These are phyloP conservation scores for Branchipolynoe longqiensis DNA, from an alignment of 2,888 invertebrate species.

Conservation along the genomic window DNA sequence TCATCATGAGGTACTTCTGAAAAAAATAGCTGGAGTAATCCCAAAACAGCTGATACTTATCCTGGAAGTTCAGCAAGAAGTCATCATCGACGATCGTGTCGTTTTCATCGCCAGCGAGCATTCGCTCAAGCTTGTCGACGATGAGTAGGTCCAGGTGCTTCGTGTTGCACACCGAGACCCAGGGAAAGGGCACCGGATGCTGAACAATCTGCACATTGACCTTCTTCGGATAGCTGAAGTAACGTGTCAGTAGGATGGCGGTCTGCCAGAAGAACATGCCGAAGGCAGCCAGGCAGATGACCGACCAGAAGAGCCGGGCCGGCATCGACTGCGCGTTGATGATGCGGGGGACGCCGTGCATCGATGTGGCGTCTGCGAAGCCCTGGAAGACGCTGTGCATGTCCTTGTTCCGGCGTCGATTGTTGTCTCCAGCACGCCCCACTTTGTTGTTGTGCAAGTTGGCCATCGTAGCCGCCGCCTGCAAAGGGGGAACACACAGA, in stretches of 20 bases:
- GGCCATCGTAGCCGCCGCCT: constrained; percentile 31
- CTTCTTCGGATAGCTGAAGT: constrained; percentile 69
- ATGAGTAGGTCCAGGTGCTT: constrained; percentile 66
- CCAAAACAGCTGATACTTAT: constrained; percentile 55
- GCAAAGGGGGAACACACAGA: neutral
- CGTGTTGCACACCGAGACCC: constrained; percentile 69
- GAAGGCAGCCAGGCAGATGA: constrained; percentile 68
- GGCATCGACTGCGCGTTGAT: constrained; percentile 67
- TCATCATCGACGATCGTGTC: neutral
- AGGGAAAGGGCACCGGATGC: constrained; percentile 68
- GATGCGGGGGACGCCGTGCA: constrained; percentile 70
- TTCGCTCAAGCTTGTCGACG: constrained; percentile 62
- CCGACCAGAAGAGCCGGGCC: constrained; percentile 67
- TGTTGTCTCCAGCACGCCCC: constrained; percentile 7
- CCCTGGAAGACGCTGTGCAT: constrained; percentile 64
- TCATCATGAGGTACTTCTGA: constrained; percentile 52
- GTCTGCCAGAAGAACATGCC: constrained; percentile 69
- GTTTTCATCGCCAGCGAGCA: constrained; percentile 39
- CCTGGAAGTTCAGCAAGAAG: constrained; percentile 35
- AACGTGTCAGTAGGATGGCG: constrained; percentile 65
- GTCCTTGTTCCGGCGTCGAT: constrained; percentile 20
- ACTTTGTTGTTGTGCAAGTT: constrained; percentile 38
- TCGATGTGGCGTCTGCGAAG: constrained; percentile 67
- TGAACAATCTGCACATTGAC: constrained; percentile 69
- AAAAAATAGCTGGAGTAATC: constrained; percentile 56